These are phyloP conservation scores for Rosalia funebris DNA, from an alignment of 2,888 invertebrate genomes.

Conservation along the genomic window DNA sequence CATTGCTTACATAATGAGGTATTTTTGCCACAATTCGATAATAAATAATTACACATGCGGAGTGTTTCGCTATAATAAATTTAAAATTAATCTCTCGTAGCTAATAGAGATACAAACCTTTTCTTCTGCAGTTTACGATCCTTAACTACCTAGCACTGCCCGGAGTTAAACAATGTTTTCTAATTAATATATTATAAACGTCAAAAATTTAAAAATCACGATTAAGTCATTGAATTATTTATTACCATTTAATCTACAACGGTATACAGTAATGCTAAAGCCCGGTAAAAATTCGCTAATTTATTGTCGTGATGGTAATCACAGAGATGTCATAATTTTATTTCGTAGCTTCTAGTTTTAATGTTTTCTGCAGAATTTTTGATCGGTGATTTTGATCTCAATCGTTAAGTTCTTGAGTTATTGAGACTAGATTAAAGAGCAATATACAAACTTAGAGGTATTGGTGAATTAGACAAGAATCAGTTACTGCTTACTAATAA, in stretches of 20 bases:
- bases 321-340: too few species aligned
- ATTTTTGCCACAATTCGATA: conserved; percentile 12
- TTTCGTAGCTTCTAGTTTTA: too few species aligned
- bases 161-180: conserved; percentile 38
- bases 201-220: conserved; percentile 34
- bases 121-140: conserved; percentile 26
- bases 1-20: conserved; percentile 13
- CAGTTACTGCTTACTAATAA: too few species aligned
- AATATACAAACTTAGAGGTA: too few species aligned
- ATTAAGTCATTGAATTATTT: conserved; percentile 30
- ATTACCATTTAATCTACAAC: conserved; percentile 14
- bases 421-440: too few species aligned
- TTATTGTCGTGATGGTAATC: conserved; percentile 7
- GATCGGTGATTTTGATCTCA: too few species aligned
- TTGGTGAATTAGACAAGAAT: too few species aligned
- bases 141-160: conserved; percentile 35
- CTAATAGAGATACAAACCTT: conserved; percentile 22
- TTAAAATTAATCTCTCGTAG: conserved; percentile 15
- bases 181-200: conserved; percentile 36
- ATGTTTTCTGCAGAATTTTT: too few species aligned
- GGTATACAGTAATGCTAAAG: conserved; percentile 1
- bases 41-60: conserved; percentile 12
- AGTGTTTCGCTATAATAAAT: conserved; percentile 15
- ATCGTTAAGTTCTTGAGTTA: too few species aligned
- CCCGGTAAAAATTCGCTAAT: conserved; percentile 5